phyloP scores from a whole-genome alignment of 2,113 vertebrate species.

The Rattus rattus region DNA sequence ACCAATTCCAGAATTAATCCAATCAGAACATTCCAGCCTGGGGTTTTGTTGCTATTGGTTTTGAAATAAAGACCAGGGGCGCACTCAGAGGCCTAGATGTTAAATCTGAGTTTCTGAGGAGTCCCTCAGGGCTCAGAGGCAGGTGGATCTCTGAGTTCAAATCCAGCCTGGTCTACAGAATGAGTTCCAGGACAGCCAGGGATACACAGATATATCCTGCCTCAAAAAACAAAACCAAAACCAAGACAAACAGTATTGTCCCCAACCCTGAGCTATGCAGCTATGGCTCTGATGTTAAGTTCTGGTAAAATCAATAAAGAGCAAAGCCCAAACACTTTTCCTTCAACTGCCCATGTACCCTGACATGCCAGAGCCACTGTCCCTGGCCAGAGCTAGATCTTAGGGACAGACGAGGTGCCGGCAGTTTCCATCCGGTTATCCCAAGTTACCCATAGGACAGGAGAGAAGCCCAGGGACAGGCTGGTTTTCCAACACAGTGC shows the following conservation, averaged over 20 bases:
- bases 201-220: background rate
- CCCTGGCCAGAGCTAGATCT: background rate
- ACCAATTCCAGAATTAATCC: too few relatives aligned
- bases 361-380: background rate
- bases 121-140: background rate
- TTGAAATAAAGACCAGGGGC: too few relatives aligned
- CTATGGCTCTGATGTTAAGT: background rate
- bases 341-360: background rate
- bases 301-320: background rate
- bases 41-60: too few relatives aligned
- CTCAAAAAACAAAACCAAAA: background rate
- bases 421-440: background rate
- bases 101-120: too few relatives aligned
- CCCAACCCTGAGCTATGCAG: background rate
- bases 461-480: background rate
- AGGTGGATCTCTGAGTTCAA: background rate
- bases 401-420: background rate
- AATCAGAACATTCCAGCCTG: too few relatives aligned
- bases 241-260: background rate
- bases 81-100: too few relatives aligned
- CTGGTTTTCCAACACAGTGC: background rate
- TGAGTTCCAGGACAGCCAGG: background rate
- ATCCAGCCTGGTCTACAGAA: background rate
- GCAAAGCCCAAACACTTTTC: background rate
- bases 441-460: background rate